Evolutionary conservation across 2,888 invertebrate genomes (phyloP), one percentile per base, ranked within the genome.

Genomic region (Hypercompe scribonia): DNA sequence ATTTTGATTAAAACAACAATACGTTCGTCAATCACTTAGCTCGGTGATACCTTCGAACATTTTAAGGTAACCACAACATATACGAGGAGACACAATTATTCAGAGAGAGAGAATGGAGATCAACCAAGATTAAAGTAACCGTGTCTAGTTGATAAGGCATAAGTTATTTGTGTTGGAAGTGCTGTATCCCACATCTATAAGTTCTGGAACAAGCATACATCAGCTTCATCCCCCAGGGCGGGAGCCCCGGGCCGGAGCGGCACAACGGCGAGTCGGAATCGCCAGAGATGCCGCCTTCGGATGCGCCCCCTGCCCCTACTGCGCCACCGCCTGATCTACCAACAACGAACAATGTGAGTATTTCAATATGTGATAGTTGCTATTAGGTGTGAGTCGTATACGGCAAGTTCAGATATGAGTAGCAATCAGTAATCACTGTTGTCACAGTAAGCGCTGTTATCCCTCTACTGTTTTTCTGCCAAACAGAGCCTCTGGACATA

Each of bases 241-340:
- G 94, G 86, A 94, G 94, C 90, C 95, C 95, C 84, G 92, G 92
- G 89, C 91, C 92, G 90, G 94, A 93, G 92, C 92, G 95, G 91
- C 94, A 94, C 84, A 85, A 85, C 91, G 94, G 93, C 88, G 94
- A 92, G 85, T 88, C 89, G 86, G 92, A 91, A 83, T 86, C 90
- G 83, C 84, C 84, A 82, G 91, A 88, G 86, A 92, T 88, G 91
- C 90, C 90, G 87, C 91, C 90, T 83, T 88, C 88, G 78, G 91
- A 90, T 86, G 90, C 87, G 85, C 89, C 90, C 88, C 90, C 88
- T 85, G 91, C 88, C 86, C 91, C 87, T 84, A 87, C 89, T 77
- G 90, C 88, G 81, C 90, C 89, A 46, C 89, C 86, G 65, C 88
- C 89, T 77, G 89, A 85, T 73, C 87, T 84, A 54, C 88, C 88